A percentile compares a stretch with the other conserved stretches of the same genome.
Evolutionary conservation across 2,797 vertebrate species (phyloP).

Genomic region (Heliangelus exortis): DNA sequence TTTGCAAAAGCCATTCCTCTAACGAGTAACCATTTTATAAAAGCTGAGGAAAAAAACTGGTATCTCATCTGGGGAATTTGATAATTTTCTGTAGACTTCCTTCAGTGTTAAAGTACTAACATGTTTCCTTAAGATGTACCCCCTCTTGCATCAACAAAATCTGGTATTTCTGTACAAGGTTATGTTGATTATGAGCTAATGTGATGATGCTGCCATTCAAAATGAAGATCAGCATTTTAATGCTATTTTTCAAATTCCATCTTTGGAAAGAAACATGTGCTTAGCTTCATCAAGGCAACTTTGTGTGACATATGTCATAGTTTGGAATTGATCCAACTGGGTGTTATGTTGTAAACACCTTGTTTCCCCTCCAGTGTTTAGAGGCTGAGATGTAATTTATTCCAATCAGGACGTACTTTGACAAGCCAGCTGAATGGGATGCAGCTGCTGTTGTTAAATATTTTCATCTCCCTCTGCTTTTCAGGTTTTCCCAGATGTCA

Average conservation of each 20-base stretch:
- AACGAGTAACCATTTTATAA: neutral
- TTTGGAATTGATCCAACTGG: conserved; percentile 45
- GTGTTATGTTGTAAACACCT: conserved; percentile 46
- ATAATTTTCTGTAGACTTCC: neutral
- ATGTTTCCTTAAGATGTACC: neutral
- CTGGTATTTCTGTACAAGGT: neutral
- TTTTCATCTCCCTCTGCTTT: conserved; percentile 36
- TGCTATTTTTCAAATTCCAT: neutral
- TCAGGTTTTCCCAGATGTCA: conserved; percentile 68
- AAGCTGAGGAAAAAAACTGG: neutral
- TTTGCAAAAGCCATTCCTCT: neutral
- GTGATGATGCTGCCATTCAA: conserved; percentile 19
- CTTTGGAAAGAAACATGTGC: conserved; percentile 14
- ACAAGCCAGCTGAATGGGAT: conserved; percentile 66
- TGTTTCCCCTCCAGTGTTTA: conserved; percentile 5
- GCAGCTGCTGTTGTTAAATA: conserved; percentile 70
- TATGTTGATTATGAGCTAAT: conserved; percentile 36
- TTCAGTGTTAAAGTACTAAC: neutral
- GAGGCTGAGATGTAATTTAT: conserved; percentile 59
- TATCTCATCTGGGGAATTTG: neutral
- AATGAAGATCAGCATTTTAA: conserved; percentile 36
- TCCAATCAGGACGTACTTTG: conserved; percentile 66
- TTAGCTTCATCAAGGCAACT: neutral
- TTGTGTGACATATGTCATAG: conserved; percentile 37
- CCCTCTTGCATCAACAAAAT: neutral